Percentiles rank a stretch among this genome's conserved stretches.
phyloP scores from a whole-genome alignment of 2,888 invertebrate genomes.

The Sinopyrophorus schimmeli region DNA sequence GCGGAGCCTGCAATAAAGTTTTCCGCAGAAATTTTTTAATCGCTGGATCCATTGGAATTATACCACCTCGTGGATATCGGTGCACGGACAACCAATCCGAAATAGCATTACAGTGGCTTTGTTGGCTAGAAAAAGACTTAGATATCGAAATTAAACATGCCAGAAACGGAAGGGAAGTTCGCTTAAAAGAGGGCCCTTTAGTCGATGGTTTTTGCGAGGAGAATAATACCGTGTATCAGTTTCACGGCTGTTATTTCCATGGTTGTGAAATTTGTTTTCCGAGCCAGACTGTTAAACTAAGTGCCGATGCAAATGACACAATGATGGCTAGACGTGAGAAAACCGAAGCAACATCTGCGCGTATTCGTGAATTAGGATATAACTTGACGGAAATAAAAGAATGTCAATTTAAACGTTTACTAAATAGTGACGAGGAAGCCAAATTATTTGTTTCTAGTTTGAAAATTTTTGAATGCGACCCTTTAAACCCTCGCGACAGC shows the following conservation, averaged over 20 bases:
- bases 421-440: no score
- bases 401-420: no score
- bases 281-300: background rate
- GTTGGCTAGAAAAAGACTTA: background rate
- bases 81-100: background rate
- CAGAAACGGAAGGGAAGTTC: background rate
- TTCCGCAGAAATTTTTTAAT: constrained; percentile 4
- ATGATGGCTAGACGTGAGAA: no score
- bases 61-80: background rate
- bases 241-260: constrained; percentile 14
- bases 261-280: constrained; percentile 4
- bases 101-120: background rate
- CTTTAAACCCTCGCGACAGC: background rate
- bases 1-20: constrained; percentile 5
- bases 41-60: background rate
- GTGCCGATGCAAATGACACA: background rate
- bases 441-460: no score
- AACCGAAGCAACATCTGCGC: no score
- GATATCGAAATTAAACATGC: background rate
- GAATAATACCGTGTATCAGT: constrained; percentile 3
- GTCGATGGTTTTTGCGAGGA: constrained; percentile 12
- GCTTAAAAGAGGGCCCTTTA: background rate
- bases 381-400: no score
- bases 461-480: no score
- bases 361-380: no score